Percentiles rank a stretch among this genome's conserved stretches.
Evolutionary conservation across 2,113 vertebrate species (phyloP).

Genomic region (Heptranchias perlo): DNA sequence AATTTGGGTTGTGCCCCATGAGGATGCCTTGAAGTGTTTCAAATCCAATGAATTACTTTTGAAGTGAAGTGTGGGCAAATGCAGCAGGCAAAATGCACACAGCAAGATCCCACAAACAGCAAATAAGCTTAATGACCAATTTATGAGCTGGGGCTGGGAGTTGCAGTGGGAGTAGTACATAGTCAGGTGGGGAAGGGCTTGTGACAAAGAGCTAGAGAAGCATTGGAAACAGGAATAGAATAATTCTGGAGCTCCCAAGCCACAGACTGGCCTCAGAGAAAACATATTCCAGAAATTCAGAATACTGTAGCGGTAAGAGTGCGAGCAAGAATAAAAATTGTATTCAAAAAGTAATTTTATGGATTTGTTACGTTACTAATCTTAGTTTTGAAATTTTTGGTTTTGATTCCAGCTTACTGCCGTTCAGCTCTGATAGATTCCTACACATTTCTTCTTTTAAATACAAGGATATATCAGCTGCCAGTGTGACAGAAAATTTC

Average conservation of each 20-base stretch:
- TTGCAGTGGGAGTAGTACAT: background rate
- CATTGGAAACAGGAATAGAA: background rate
- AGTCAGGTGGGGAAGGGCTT: background rate
- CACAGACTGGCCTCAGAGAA: background rate
- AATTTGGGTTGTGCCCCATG: background rate
- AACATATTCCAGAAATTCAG: background rate
- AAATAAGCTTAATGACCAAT: background rate
- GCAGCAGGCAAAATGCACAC: background rate
- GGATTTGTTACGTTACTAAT: background rate
- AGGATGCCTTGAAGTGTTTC: background rate
- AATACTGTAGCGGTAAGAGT: background rate
- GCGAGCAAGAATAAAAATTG: too few relatives aligned
- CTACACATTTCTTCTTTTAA: too few relatives aligned
- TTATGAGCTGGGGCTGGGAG: background rate
- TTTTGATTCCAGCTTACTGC: background rate
- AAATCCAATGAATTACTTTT: background rate
- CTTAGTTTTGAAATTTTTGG: background rate
- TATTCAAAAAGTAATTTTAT: background rate
- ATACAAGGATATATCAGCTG: too few relatives aligned
- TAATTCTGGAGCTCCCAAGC: background rate
- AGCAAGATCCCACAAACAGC: background rate
- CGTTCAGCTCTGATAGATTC: background rate
- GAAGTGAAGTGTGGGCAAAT: background rate
- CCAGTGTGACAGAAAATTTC: background rate
- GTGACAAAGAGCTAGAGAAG: background rate